Base-by-base conservation (phyloP, 2,888 invertebrate genomes). In the Phoenoteleia sp. region DNA sequence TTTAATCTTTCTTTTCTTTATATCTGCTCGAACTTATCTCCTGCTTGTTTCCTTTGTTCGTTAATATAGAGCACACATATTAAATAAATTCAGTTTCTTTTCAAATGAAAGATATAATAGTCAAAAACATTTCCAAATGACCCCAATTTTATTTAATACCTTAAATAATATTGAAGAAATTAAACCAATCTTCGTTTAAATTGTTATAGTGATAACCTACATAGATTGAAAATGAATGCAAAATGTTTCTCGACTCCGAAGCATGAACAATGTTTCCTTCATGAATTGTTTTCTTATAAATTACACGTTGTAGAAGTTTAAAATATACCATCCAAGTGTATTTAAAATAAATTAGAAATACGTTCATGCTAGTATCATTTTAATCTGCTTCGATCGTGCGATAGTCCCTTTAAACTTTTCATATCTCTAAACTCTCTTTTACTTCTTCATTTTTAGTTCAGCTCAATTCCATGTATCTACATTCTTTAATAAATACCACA, bases 11-110 rank as follows among this genome's bases (percentile, higher is more conserved):
- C 36, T 27, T 54, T 52, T 75, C 52, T 64, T 66, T 66, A 42
- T 76, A 56, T 56, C 66, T 56, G n/a, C 36, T 54, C 45, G 19
- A 54, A 66, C 39, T 66, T 76, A 66, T 66, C 76, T 33, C 36
- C 17, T 17, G 72, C 42, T 52, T 42, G 42, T 56, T 76, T 66
- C 23, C 11, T 66, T 45, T 49, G 60, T 74, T 60, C 49, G 25
- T 72, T 58, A 72, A 58, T 56, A 29, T 47, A 72, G 29, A 45
- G 33, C 42, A 47, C 27, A n/a, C 56, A n/a, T n/a, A 56, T 72
- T 72, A 47, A 60, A 39, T 54, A 75, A 54, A 54, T 39, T 7
- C 19, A 39, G 45, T 75, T 45, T 36, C 33, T 25, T 45, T 66
- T 39, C 11, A 6, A 74, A 64, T 21, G 39, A n/a, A 23, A 52